Conservation (phyloP, 2,888 invertebrate genomes). For the Drosophila aldrichi region DNA sequence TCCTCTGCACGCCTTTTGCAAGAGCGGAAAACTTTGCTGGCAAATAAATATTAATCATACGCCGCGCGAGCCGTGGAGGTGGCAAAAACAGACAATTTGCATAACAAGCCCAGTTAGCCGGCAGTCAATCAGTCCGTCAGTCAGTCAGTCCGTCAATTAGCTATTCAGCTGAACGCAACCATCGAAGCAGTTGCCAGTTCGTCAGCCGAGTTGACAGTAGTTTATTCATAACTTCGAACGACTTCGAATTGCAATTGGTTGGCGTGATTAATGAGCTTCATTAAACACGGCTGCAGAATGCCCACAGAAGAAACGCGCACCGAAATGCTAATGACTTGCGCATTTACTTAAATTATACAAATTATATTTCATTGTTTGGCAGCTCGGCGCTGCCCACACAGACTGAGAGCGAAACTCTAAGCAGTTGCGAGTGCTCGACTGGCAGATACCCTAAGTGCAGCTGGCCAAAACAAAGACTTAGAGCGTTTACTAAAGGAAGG, state of each 20-base stretch:
- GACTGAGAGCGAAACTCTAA: constrained; percentile 1
- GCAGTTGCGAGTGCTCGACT: neutral
- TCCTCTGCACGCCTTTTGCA: constrained; percentile 41
- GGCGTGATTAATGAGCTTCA: constrained; percentile 70
- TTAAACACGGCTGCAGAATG: constrained; percentile 48
- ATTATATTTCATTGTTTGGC: constrained; percentile 59
- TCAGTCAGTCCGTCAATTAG: constrained; percentile 19
- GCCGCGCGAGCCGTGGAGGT: constrained; percentile 35
- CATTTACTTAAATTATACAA: constrained; percentile 59
- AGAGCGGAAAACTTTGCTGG: constrained; percentile 28
- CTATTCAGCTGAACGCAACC: constrained; percentile 34
- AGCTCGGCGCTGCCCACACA: constrained; percentile 33
- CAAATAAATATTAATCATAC: constrained; percentile 66
- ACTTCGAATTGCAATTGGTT: constrained; percentile 55
- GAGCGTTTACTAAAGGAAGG: no score
- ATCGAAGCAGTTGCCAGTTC: constrained; percentile 7
- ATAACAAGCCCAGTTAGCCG: constrained; percentile 30
- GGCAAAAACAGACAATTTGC: constrained; percentile 33
- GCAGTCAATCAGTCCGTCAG: constrained; percentile 15
- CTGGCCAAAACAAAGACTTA: no score
- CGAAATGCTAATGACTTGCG: constrained; percentile 39
- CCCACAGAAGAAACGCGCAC: constrained; percentile 22
- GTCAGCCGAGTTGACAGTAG: constrained; percentile 31
- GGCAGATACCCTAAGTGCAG: neutral
- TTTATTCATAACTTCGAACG: constrained; percentile 32